Percentiles rank a stretch among this genome's conserved stretches.
phyloP scores from a whole-genome alignment of 2,888 invertebrate species.

The Lordiphosa andalusiaca region DNA sequence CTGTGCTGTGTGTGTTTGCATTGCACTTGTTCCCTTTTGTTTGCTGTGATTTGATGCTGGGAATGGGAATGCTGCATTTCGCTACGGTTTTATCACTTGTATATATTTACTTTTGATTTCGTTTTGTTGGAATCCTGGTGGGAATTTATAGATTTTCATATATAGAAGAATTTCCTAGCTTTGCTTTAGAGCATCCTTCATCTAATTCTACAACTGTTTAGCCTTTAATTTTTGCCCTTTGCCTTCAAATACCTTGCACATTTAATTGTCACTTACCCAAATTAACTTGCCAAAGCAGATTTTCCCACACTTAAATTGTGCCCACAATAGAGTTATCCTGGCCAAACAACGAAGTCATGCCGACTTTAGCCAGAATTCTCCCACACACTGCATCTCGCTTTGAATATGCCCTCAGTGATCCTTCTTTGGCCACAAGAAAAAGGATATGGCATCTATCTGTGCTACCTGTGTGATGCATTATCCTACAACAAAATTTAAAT shows the following conservation, averaged over 20 bases:
- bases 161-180: no score
- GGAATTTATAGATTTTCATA: constrained; percentile 32
- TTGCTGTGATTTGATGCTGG: constrained; percentile 71
- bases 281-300: constrained; percentile 46
- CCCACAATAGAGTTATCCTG: constrained; percentile 55
- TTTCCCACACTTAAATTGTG: constrained; percentile 61
- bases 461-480: constrained; percentile 54
- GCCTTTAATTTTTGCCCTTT: background rate
- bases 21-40: constrained; percentile 66
- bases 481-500: constrained; percentile 57
- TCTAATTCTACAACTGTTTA: constrained; percentile 14
- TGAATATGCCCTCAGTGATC: constrained; percentile 59
- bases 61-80: constrained; percentile 32
- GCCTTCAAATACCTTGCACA: constrained; percentile 10
- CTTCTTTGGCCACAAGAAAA: constrained; percentile 48
- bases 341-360: constrained; percentile 66
- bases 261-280: constrained; percentile 51
- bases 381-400: constrained; percentile 44
- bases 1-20: constrained; percentile 64
- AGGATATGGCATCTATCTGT: constrained; percentile 52
- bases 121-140: constrained; percentile 29
- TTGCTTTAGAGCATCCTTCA: no score
- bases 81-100: constrained; percentile 64
- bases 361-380: constrained; percentile 67
- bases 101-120: constrained; percentile 68